A percentile compares a stretch with the other conserved stretches of the same genome.
These are phyloP conservation scores for Otolemur garnettii DNA, from an alignment of 2,113 vertebrate species.

Conservation along the genomic window DNA sequence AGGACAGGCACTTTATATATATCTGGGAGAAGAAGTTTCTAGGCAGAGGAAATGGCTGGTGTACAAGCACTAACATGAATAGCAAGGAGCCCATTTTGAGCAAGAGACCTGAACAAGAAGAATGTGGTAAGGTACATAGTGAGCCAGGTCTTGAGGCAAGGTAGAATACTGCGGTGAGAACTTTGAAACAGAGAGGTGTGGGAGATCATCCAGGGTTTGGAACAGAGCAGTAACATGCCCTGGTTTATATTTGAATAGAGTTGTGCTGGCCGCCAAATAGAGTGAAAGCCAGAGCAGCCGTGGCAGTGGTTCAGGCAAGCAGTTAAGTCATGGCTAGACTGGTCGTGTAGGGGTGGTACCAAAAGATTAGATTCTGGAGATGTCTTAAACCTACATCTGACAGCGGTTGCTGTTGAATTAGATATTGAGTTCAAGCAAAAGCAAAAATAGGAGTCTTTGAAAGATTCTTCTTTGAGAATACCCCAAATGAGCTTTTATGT, in stretches of 20 bases:
- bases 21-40: not conserved
- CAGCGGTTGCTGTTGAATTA: not conserved
- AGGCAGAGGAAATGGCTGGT: not conserved
- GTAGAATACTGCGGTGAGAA: not conserved
- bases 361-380: not conserved
- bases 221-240: not conserved
- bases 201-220: not conserved
- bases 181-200: not conserved
- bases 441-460: not conserved
- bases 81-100: not conserved
- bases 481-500: conserved; percentile 26
- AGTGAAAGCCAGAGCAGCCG: not conserved
- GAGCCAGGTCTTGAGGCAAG: not conserved
- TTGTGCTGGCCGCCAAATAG: not conserved
- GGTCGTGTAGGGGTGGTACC: not conserved
- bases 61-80: not conserved
- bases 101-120: not conserved
- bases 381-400: not conserved
- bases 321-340: too few species aligned
- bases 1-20: not conserved
- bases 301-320: not conserved
- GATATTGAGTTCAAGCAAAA: not conserved
- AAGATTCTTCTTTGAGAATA: conserved; percentile 1
- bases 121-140: not conserved
- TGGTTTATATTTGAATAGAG: not conserved